A percentile compares a stretch with the other conserved stretches of the same genome.
phyloP scores from a whole-genome alignment of 2,797 vertebrate species.

The Eurystomus glaucurus region DNA sequence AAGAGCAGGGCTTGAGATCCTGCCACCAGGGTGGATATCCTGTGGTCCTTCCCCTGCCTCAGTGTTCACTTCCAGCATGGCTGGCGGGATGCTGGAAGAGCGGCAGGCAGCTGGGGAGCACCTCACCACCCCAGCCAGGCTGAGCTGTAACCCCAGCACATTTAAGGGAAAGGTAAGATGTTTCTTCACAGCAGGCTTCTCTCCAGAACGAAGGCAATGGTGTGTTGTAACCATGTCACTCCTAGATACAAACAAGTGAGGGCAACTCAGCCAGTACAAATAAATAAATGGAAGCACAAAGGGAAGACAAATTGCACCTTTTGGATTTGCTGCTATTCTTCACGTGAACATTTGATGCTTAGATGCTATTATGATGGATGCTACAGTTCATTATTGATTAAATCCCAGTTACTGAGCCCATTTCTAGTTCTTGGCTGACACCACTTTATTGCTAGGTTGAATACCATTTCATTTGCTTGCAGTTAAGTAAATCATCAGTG shows the following conservation, averaged over 20 bases:
- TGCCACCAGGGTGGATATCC: neutral
- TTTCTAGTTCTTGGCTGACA: neutral
- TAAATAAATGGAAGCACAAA: neutral
- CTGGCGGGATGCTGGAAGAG: neutral
- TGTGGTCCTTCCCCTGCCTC: accelerated
- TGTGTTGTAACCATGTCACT: neutral
- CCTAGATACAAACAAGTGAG: conserved; percentile 29
- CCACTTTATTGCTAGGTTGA: neutral
- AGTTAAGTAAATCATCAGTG: neutral
- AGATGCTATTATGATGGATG: neutral
- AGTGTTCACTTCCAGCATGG: accelerated
- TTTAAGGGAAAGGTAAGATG: conserved; percentile 28
- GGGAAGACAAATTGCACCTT: neutral
- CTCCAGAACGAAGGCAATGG: neutral
- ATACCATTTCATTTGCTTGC: neutral
- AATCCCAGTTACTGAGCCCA: neutral
- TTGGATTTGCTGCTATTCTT: neutral
- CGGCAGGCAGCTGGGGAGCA: neutral
- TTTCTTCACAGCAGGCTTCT: neutral
- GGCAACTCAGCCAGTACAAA: neutral
- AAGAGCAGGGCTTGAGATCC: neutral
- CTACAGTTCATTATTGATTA: neutral
- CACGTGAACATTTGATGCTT: accelerated
- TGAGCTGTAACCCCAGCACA: neutral
- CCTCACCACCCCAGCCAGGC: accelerated